Evolutionary conservation across 2,888 invertebrate species (phyloP), one percentile per base, ranked within the genome.

Genomic region (Endomychus coccineus): DNA sequence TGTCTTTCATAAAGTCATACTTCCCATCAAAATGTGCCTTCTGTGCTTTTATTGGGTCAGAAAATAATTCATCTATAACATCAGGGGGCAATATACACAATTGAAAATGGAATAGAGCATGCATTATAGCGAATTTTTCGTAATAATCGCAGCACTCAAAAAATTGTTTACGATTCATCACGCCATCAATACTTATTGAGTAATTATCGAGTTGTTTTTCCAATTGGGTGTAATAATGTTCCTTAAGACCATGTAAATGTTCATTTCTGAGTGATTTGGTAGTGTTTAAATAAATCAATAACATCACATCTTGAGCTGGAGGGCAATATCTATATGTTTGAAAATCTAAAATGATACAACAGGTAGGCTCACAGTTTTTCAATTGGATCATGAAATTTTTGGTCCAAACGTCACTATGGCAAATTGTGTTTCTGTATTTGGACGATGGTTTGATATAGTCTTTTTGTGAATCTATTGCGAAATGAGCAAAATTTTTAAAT

Each of bases 391-490:
- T 57, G 0, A 69, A 39, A 44, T 71, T 71, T 36, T 68, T 69
- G 0, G 65, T 56, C 71, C 70, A 71, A 11, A 69, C 48, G 50
- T 71, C 71, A 3, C 64, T 69, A 41, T 71, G 71, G 7, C 53
- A 52, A 2, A 70, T 48, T 0, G 64, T 61, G 44, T 71, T 71
- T 3, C 53, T 47, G 40, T 56, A 68, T 32, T 52, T 58, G 3
- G 41, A 34, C 0, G 69, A 70, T 0, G 65, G 57, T 41, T 59
- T 51, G 1, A 48, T 54, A 7, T 61, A 47, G 13, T 60, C 50
- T 4, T 29, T 30, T 30, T 48, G 44, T 6, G 41, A 27, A 19
- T 42, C 39, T 10, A 45, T 39, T n/a, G 42, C 37, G 16, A 40
- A 29, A 9, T 27, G 17, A 7, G 34, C 38, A 12, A 40, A 29